Percentiles rank a stretch among this genome's conserved stretches.
Evolutionary conservation across 2,888 invertebrate genomes (phyloP).

Genomic region (Beris chalybata): DNA sequence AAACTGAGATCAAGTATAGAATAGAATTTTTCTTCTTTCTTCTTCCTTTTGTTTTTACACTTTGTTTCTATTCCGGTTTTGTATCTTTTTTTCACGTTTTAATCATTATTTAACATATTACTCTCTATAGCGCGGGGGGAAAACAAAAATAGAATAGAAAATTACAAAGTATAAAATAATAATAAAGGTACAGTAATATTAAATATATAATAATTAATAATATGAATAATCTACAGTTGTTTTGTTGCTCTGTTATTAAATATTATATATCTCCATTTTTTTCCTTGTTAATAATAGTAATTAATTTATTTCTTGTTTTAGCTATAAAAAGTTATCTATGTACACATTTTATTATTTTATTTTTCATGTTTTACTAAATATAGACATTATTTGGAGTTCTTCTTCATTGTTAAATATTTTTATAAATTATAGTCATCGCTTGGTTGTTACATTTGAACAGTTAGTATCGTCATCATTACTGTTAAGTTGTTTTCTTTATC

Average conservation of each 20-base stretch:
- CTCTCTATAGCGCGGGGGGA: background rate
- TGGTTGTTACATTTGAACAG: background rate
- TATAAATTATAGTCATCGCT: slow-evolving; percentile 2
- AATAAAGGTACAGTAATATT: slow-evolving; percentile 6
- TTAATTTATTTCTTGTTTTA: background rate
- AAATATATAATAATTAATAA: slow-evolving; percentile 5
- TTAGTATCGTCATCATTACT: background rate
- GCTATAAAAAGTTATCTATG: too few relatives aligned
- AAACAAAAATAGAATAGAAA: too few relatives aligned
- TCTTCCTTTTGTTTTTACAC: slow-evolving; percentile 19
- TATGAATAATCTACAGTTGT: too few relatives aligned
- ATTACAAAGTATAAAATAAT: too few relatives aligned
- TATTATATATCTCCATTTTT: slow-evolving; percentile 16
- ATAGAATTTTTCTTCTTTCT: slow-evolving; percentile 3
- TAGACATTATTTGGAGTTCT: too few relatives aligned
- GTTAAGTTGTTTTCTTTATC: background rate
- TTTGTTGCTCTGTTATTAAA: too few relatives aligned
- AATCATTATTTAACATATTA: background rate
- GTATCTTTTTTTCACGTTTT: slow-evolving; percentile 2
- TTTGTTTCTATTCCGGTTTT: slow-evolving; percentile 13
- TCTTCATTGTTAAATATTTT: background rate
- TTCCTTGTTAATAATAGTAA: slow-evolving; percentile 14
- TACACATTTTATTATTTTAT: too few relatives aligned
- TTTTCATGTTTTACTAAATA: too few relatives aligned
- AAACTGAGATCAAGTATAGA: slow-evolving; percentile 20